These are phyloP conservation scores for Phymanthus crucifer DNA, from an alignment of 92 coral and sea anemone genomes.

Conservation along the genomic window DNA sequence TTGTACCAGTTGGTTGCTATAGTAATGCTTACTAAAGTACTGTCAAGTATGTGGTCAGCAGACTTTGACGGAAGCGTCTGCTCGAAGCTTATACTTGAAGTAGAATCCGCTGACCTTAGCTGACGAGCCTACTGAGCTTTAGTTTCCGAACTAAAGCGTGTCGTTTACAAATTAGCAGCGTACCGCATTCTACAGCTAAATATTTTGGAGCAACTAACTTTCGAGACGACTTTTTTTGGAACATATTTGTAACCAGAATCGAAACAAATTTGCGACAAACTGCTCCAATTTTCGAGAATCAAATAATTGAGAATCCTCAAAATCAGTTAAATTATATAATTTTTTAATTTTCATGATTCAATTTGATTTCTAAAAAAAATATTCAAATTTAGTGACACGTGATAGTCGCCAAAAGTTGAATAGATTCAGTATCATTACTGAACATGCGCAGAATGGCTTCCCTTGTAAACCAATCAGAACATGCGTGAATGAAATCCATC, in stretches of 20 bases:
- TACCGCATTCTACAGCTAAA: neutral
- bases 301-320: no score
- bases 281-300: neutral
- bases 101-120: constrained; percentile 27
- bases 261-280: neutral
- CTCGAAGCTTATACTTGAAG: constrained; percentile 13
- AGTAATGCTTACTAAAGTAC: constrained; percentile 14
- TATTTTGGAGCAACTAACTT: neutral
- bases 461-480: no score
- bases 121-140: neutral
- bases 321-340: neutral
- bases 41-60: constrained; percentile 21
- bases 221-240: neutral
- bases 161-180: neutral
- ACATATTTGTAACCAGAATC: neutral
- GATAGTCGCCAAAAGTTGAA: no score
- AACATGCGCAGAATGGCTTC: no score
- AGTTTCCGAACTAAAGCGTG: neutral
- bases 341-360: no score
- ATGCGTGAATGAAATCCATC: no score
- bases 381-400: no score
- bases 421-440: no score
- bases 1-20: constrained; percentile 34
- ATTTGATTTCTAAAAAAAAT: no score
- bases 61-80: constrained; percentile 4